Evolutionary conservation across 2,797 vertebrate species (phyloP).

Genomic region (Muscicapa striata): DNA sequence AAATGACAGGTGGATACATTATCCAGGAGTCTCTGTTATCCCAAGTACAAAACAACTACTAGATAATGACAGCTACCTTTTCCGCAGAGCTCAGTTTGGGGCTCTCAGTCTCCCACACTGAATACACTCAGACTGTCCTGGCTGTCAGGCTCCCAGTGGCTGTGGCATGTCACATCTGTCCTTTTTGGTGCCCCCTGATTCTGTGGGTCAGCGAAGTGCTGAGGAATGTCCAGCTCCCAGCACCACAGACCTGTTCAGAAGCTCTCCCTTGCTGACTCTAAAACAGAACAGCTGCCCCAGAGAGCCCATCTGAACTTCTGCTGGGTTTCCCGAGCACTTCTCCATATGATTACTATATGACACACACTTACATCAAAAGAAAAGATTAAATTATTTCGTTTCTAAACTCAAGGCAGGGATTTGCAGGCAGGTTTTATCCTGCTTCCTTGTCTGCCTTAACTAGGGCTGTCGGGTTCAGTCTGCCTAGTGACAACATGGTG

Average conservation of each 20-base stretch:
- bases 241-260: neutral
- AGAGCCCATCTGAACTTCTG: neutral
- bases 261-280: neutral
- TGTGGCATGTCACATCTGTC: neutral
- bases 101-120: rapidly evolving
- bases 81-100: neutral
- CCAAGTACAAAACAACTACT: neutral
- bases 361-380: neutral
- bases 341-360: neutral
- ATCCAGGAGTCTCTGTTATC: neutral
- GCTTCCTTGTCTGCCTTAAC: neutral
- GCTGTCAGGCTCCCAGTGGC: no score
- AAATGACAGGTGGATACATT: neutral
- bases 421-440: neutral
- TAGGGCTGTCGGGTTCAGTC: neutral
- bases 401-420: neutral
- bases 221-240: neutral
- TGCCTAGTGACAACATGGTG: rapidly evolving
- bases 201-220: neutral
- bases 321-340: neutral
- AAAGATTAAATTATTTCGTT: neutral
- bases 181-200: neutral
- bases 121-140: rapidly evolving
- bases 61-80: neutral
- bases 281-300: neutral